Base-by-base conservation (phyloP, 2,113 vertebrate species). In the Delphinus delphis region DNA sequence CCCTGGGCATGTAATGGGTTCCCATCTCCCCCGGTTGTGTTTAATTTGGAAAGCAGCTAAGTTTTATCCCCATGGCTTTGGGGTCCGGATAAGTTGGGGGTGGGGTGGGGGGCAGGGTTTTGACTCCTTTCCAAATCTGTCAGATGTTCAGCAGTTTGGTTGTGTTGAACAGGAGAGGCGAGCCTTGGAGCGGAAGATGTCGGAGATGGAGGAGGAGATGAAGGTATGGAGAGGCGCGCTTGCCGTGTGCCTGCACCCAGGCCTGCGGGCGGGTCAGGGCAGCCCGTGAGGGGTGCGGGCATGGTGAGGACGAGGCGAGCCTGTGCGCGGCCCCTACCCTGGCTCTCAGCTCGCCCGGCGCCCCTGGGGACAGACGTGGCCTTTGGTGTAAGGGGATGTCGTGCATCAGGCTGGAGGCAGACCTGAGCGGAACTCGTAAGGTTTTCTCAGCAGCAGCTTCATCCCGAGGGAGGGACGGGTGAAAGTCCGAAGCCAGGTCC, bases 171-270 rank as follows among this genome's bases (percentile, higher is more conserved):
- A 99, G 99, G 99, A 99, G 98, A 99, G 99, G 97, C 98, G 99
- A 97, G 99, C 98, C 97, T 98, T 99, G 96, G 99, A 99, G 98
- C 99, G 99, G 98, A 99, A 98, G 97, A 99, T 99, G 95, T 99
- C 99, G 8, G 99, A 99, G 98, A 99, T 99, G 99, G 99, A 99
- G 90, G 99, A 99, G 88, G 99, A 99, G 95, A 97, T 99, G 98
- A 99, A 99, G 99, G 99, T 99, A 99, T 55, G 98, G 95, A 94
- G 71, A 55, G 11, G 36, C 3, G 15, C 1, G 1, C 38, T 13
- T 28, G 71, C 14, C 20, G 20, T 8, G 55, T 8, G 55, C 55
- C 18, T 53, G 53, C 53, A 17, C 53, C 53, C 53, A 53, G 53
- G 53, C 53, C 15, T 58, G 55, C 20, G 55, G 71, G 71, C 6